Evolutionary conservation across 1,140 invertebrate genomes (phyloP).

Genomic region (Aphis craccivora): DNA sequence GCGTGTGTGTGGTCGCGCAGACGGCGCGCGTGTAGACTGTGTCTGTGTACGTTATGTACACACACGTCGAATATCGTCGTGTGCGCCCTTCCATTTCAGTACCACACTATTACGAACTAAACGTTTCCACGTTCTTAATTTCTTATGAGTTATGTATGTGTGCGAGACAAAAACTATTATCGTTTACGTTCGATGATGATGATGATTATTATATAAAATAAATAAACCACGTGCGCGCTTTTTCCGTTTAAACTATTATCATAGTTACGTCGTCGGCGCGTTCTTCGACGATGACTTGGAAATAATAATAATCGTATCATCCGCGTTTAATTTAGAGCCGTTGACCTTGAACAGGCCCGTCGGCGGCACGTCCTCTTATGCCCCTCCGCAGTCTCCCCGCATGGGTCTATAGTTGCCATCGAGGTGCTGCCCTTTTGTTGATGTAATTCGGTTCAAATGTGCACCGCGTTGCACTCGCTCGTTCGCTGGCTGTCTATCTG

Average conservation of each 20-base stretch:
- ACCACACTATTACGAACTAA: background rate
- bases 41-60: background rate
- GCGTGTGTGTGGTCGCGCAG: background rate
- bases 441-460: constrained; percentile 46
- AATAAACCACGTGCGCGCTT: background rate
- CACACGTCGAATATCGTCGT: background rate
- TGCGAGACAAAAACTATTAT: background rate
- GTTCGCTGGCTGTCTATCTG: background rate
- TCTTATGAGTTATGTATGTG: too few relatives aligned
- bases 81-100: background rate
- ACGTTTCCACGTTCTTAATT: background rate
- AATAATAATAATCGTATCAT: constrained; percentile 13
- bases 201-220: background rate
- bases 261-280: background rate
- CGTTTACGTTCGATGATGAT: background rate
- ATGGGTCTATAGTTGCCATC: background rate
- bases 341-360: constrained; percentile 39
- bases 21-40: background rate
- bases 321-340: background rate
- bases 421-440: constrained; percentile 35
- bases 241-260: background rate
- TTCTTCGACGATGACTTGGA: background rate
- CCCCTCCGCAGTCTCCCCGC: background rate
- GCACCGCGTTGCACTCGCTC: background rate
- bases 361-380: background rate